These are phyloP conservation scores for Lophotriccus pileatus DNA, from an alignment of 2,797 vertebrate species.

Conservation along the genomic window DNA sequence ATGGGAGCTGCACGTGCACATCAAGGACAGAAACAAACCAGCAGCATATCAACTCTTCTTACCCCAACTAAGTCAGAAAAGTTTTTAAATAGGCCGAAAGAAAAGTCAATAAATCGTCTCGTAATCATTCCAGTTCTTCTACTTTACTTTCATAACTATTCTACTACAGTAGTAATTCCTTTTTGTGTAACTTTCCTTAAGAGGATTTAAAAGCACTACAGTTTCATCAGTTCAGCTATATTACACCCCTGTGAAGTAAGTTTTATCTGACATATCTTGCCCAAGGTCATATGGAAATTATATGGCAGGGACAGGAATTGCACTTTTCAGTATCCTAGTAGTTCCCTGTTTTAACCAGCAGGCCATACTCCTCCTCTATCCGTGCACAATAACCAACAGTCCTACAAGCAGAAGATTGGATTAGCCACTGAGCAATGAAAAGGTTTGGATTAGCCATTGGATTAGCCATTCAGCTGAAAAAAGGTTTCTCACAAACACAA, in stretches of 20 bases:
- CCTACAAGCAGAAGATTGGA: neutral
- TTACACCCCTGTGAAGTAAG: neutral
- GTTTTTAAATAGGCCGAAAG: neutral
- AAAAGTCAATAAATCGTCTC: neutral
- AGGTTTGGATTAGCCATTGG: neutral
- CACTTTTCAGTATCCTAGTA: neutral
- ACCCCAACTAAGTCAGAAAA: neutral
- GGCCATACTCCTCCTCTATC: slow-evolving; percentile 39
- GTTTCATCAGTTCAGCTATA: slow-evolving; percentile 16
- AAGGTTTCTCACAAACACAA: neutral
- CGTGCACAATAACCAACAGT: neutral
- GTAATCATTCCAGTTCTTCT: neutral
- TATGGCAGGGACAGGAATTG: neutral
- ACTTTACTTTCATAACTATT: neutral
- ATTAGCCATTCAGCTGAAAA: neutral
- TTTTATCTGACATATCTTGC: neutral
- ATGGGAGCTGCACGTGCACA: slow-evolving; percentile 18
- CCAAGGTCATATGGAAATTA: slow-evolving; percentile 38
- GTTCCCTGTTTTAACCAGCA: slow-evolving; percentile 25
- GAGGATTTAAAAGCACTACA: slow-evolving; percentile 31
- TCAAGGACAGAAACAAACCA: slow-evolving; percentile 16
- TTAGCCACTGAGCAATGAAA: neutral
- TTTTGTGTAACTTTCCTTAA: neutral
- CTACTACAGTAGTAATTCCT: neutral
- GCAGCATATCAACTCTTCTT: neutral